Evolutionary conservation across 2,113 vertebrate genomes (phyloP).

Genomic region (Phylloscopus trochilus): DNA sequence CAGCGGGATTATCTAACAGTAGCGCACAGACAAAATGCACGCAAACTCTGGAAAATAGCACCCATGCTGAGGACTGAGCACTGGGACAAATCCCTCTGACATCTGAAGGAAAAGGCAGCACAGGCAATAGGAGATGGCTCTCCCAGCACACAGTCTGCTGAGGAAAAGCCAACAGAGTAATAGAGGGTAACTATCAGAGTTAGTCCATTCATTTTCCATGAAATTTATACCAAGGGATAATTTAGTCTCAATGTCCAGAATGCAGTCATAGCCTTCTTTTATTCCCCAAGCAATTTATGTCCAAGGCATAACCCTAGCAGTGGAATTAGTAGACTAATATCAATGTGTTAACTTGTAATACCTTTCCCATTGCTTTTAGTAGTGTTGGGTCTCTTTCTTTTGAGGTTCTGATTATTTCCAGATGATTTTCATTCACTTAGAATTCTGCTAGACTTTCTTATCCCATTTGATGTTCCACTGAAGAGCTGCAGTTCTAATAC

Average conservation of each 20-base stretch:
- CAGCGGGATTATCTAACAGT: background rate
- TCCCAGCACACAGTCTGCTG: background rate
- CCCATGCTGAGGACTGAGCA: background rate
- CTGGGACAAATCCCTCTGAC: background rate
- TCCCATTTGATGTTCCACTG: background rate
- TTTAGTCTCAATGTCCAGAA: background rate
- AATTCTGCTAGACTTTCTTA: background rate
- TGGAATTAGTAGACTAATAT: background rate
- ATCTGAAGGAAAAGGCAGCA: background rate
- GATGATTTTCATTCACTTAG: background rate
- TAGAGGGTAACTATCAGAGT: background rate
- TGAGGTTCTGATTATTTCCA: background rate
- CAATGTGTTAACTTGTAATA: background rate
- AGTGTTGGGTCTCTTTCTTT: background rate
- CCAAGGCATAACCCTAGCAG: background rate
- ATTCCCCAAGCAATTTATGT: background rate
- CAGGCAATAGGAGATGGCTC: background rate
- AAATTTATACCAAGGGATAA: background rate
- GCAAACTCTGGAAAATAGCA: background rate
- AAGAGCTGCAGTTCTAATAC: background rate
- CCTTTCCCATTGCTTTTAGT: background rate
- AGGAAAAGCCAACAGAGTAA: background rate
- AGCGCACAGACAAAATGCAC: background rate
- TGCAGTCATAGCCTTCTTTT: background rate
- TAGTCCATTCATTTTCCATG: background rate